Conservation (phyloP, 2,113 vertebrate species). For the Anhinga rufa region DNA sequence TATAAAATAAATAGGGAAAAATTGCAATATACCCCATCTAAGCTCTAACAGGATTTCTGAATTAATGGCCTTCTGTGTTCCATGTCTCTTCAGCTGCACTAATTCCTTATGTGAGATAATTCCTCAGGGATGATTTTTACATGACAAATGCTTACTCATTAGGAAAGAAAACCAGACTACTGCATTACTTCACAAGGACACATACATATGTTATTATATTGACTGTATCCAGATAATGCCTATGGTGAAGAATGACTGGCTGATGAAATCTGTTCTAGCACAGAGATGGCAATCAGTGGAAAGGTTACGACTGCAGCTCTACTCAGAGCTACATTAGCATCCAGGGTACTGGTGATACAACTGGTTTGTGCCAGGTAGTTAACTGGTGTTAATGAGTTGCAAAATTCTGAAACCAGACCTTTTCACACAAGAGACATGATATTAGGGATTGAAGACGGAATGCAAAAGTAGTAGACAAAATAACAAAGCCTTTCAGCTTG, state of each 20-base stretch:
- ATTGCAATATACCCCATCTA: neutral
- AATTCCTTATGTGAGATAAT: neutral
- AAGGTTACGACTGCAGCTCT: neutral
- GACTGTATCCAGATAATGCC: neutral
- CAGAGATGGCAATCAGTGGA: neutral
- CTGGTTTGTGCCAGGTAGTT: neutral
- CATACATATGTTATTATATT: neutral
- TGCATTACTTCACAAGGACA: neutral
- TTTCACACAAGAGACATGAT: neutral
- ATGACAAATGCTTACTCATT: neutral
- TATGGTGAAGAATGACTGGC: neutral
- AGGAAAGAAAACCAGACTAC: neutral
- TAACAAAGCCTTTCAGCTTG: neutral
- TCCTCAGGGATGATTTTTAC: neutral
- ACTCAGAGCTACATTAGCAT: neutral
- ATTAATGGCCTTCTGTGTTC: neutral
- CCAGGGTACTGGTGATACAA: neutral
- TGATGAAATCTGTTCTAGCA: neutral
- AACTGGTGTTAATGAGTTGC: neutral
- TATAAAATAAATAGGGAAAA: neutral
- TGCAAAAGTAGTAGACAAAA: neutral
- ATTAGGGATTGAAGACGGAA: neutral
- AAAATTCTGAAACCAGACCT: neutral
- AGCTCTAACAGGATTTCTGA: neutral
- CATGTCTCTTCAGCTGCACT: neutral